Evolutionary conservation across 2,888 invertebrate species (phyloP).

Genomic region (Xanthorhoe designata): DNA sequence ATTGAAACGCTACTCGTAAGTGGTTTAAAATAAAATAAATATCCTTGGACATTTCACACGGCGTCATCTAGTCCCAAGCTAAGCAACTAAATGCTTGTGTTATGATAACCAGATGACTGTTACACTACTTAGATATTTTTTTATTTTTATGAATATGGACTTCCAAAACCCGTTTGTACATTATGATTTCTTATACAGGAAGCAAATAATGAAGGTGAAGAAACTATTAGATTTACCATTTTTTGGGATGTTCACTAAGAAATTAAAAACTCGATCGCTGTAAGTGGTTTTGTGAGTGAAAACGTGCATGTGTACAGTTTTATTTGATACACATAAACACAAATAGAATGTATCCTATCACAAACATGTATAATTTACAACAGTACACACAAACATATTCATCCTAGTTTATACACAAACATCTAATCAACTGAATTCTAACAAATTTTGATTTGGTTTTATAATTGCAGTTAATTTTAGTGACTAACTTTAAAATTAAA

Average conservation of each 20-base stretch:
- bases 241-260: conserved; percentile 72
- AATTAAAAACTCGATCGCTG: conserved; percentile 70
- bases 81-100: too few relatives aligned
- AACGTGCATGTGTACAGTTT: conserved; percentile 33
- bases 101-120: too few relatives aligned
- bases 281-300: conserved; percentile 58
- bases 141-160: too few relatives aligned
- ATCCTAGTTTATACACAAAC: neutral
- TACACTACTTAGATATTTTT: too few relatives aligned
- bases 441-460: neutral
- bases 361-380: neutral
- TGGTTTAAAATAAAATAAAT: too few relatives aligned
- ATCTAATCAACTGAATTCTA: neutral
- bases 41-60: too few relatives aligned
- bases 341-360: too few relatives aligned
- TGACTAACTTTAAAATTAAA: conserved; percentile 43
- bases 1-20: too few relatives aligned
- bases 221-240: conserved; percentile 71
- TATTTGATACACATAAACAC: neutral
- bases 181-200: conserved; percentile 64
- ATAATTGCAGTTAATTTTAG: conserved; percentile 12
- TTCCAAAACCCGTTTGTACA: neutral
- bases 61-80: too few relatives aligned
- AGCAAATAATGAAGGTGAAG: conserved; percentile 65
- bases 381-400: neutral